Evolutionary conservation across 2,888 invertebrate genomes (phyloP), one percentile per base, ranked within the genome.

Genomic region (Apamea anceps): DNA sequence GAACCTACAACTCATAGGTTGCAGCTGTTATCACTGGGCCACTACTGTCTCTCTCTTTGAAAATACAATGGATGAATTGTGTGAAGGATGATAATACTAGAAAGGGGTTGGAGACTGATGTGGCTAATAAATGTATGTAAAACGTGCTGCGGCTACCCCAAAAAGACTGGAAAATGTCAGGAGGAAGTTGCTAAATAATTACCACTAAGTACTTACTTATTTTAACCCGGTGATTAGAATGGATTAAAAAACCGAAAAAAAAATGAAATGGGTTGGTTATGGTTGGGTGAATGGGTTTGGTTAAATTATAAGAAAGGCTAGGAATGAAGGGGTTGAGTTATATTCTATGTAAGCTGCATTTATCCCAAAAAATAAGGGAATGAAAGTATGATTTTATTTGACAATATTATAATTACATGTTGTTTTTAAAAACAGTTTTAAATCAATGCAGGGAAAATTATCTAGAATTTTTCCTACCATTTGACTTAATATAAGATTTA

Each of bases 131-230:
- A 25, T 71, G 32, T 25, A 54, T 25, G 7, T 15, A 79, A 21
- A n/a, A 57, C 25, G 1, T 48, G 32, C 32, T 32, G 18, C 0
- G 0, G 57, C 21, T n/a, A 37, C 10, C 15, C 2, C 7, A 6
- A 60, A 62, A 48, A 65, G 25, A 21, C 25, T 18, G n/a, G 42
- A 42, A 21, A n/a, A 37, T 15, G 48, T 12, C 15, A 37, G 13
- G 2, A 15, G 10, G 18, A 32, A 54, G 1, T 45, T 25, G 25
- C 8, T 32, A 7, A 42, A 13, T 37, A 21, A 37, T 60, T 1
- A 48, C 32, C n/a, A n/a, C n/a, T n/a, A n/a, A n/a, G n/a, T n/a
- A 75, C 32, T 48, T 51, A 77, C 25, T 25, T n/a, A 62, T 15
- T 57, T 54, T 45, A 1, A 28, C 15, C n/a, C n/a, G 12, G 28